Conservation (phyloP, 2,888 invertebrate species). For the Trissoscelio sp. region DNA sequence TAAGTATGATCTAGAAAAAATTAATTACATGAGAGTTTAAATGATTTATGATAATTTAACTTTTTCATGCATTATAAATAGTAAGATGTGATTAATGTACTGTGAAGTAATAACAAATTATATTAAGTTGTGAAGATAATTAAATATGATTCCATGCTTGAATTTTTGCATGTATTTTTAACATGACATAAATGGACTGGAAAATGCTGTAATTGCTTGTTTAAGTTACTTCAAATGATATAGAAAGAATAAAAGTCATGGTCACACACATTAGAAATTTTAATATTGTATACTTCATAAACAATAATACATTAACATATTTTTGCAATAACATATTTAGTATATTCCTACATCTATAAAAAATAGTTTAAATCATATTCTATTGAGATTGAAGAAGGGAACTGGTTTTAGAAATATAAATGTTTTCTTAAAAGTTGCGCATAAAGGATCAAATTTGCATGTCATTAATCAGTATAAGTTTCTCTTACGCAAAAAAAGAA, state of each 20-base stretch:
- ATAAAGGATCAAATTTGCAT: slow-evolving; percentile 10
- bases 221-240: background rate
- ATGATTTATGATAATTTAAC: background rate
- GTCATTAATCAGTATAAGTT: slow-evolving; percentile 13
- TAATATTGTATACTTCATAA: no score
- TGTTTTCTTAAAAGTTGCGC: background rate
- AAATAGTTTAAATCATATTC: background rate
- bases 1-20: no score
- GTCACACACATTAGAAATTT: no score
- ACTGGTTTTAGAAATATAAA: background rate
- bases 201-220: background rate
- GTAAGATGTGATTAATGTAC: slow-evolving; percentile 7
- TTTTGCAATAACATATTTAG: no score
- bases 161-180: background rate
- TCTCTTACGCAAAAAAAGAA: slow-evolving; percentile 16
- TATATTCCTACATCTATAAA: no score
- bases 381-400: background rate
- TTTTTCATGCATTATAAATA: slow-evolving; percentile 4
- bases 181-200: no score
- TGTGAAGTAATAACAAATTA: background rate
- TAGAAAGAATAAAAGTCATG: background rate
- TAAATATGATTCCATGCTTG: background rate
- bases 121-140: background rate
- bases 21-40: background rate
- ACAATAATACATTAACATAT: no score